Base-by-base conservation (phyloP, 2,888 invertebrate species). In the Andrena trimmerana region DNA sequence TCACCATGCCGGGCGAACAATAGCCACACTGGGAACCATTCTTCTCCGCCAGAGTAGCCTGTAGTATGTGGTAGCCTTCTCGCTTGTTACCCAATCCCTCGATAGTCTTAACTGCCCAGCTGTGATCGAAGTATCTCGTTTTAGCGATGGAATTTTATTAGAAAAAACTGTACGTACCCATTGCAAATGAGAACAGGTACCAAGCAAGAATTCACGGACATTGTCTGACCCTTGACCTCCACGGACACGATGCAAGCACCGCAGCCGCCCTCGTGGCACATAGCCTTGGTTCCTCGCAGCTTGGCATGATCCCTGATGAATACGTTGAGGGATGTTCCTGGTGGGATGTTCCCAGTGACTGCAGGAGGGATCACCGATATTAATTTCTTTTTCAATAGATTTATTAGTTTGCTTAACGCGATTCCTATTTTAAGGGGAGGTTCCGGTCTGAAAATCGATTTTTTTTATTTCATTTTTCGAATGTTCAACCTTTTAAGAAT, bases 211-310 rank as follows among this genome's bases (percentile, higher is more conserved):
- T 94, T 94, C 8, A 94, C 92, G 0, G 94, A 89, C 81, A 93
- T 86, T 2, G 89, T 90, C 16, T 90, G 60, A 6, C 91, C 92
- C 29, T 86, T 89, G 16, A 91, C 89, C 65, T 92, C 91, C 0
- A 90, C 94, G 0, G 93, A 86, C 2, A 94, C 94, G 69, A 94
- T 94, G 89, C 97, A 97, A 0, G 95, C 95, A 0, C 97, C 97
- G 88, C 97, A 97, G 0, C 97, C 97, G 0, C 97, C 97, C 91
- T 97, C 97, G 48, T 95, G 95, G 86, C 97, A 97, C 96, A 97
- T 97, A 6, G 94, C 95, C 90, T 97, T 97, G 0, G 97, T 97
- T 0, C 97, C 97, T 2, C 95, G 95, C 0, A 97, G 93, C 75
- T 95, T 95, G 0, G 95, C 95, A 80, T 95, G 94, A 0, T 95